Conservation (phyloP, 1,140 invertebrate genomes). For the Pogonomyrmex barbatus region DNA sequence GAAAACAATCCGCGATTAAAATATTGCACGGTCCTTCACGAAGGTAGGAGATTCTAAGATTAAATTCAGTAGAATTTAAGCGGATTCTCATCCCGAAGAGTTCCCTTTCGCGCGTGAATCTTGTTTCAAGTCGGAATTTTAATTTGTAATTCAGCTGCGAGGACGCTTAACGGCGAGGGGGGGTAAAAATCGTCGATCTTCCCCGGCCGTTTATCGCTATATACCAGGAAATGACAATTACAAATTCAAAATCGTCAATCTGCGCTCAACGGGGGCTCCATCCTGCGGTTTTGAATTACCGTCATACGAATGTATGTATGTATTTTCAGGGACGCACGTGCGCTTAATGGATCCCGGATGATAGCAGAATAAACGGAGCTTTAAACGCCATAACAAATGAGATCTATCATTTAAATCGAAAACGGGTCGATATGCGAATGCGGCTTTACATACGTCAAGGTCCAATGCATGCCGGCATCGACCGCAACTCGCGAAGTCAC, state of each 20-base stretch:
- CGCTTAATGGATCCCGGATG: slow-evolving; percentile 27
- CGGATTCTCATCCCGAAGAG: background rate
- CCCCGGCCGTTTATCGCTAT: background rate
- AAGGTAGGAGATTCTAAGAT: slow-evolving; percentile 2
- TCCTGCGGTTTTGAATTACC: background rate
- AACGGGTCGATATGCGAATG: slow-evolving; percentile 50
- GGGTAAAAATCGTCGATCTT: background rate
- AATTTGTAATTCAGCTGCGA: background rate
- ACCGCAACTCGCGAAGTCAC: slow-evolving; percentile 56
- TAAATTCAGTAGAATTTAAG: background rate
- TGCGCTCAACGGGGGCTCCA: background rate
- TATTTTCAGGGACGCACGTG: slow-evolving; percentile 29
- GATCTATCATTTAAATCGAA: slow-evolving; percentile 48
- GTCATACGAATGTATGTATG: background rate
- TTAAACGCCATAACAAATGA: slow-evolving; percentile 59
- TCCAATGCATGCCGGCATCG: slow-evolving; percentile 56
- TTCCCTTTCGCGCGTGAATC: background rate
- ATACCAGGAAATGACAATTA: background rate
- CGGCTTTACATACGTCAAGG: slow-evolving; percentile 61
- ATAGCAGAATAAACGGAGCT: slow-evolving; percentile 32
- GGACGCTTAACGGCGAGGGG: background rate
- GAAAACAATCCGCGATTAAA: slow-evolving; percentile 46
- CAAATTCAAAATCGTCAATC: background rate
- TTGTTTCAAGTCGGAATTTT: slow-evolving; percentile 21
- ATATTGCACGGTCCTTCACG: slow-evolving; percentile 1